Base-by-base conservation (phyloP, 1,140 invertebrate genomes). In the Drosophila pruinosa region DNA sequence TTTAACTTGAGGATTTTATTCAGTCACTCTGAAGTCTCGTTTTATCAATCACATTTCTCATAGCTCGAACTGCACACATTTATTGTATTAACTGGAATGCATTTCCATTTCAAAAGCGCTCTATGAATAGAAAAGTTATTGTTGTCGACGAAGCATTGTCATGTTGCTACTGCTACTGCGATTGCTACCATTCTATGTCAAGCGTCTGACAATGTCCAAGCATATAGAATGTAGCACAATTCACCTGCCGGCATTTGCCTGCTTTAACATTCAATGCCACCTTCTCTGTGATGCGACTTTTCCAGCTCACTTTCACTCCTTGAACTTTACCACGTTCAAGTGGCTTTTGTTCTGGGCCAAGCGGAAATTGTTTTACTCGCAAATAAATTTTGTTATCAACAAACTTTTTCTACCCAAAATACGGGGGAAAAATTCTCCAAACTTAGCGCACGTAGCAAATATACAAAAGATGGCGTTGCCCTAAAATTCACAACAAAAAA, bases 331-430 rank as follows among this genome's bases (percentile, higher is more conserved):
- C 54, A 12, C 52, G 24, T 41, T 65, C 26, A 19, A 38, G 52
- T 58, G 59, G 2, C 24, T 41, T 58, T 71, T 61, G 36, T 62
- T 64, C 34, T 70, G 43, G 34, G 39, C 19, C 31, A 53, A 36
- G 57, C 80, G 76, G 72, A 85, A 83, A 80, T 80, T 85, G 76
- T 76, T 83, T 83, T 68, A 73, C 45, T 62, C 41, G 54, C 58
- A 79, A 62, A 58, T 43, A 69, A 83, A 76, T 73, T 75, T 73
- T 43, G 62, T 85, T 83, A 80, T 57, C 67, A 72, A 39, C 39
- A 85, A 80, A 86, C 45, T 57, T 70, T 73, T 62, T 26, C 10
- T 15, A n/a, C 24, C 21, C 19, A 58, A 45, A 53, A 3, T 28
- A 15, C 14, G 19, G 15, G 34, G 22, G 24, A 12, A 26, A 24